These are phyloP conservation scores for Himalopsyche japonica DNA, from an alignment of 2,888 invertebrate genomes.

Conservation along the genomic window DNA sequence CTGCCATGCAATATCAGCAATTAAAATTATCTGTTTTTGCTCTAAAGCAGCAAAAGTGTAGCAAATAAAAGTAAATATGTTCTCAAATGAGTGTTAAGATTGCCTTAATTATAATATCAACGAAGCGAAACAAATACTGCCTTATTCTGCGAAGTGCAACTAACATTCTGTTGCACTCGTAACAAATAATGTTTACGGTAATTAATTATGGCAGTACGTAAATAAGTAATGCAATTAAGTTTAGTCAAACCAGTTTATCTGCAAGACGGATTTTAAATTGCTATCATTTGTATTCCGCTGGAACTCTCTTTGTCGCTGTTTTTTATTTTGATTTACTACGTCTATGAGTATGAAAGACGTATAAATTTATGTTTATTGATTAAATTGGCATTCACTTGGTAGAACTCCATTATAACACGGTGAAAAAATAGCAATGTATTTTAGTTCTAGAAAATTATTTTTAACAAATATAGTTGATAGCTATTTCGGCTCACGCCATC, in stretches of 20 bases:
- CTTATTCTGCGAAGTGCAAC: background rate
- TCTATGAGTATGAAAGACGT: no score
- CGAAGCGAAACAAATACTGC: background rate
- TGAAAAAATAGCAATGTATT: no score
- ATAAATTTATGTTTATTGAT: no score
- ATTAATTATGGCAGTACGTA: background rate
- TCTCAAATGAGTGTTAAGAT: background rate
- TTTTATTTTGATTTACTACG: no score
- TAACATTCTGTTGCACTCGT: background rate
- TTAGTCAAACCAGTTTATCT: background rate
- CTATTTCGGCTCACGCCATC: no score
- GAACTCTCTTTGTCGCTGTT: no score
- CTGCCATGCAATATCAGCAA: background rate
- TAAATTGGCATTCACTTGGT: no score
- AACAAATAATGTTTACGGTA: background rate
- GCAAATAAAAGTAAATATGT: background rate
- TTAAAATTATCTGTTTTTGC: background rate
- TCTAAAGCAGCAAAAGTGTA: background rate
- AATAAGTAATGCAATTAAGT: background rate
- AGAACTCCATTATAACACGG: no score
- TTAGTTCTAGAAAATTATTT: no score
- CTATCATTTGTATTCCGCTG: no score
- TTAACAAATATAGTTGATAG: no score
- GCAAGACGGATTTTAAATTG: no score
- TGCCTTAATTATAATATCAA: background rate